Percentiles rank a stretch among this genome's conserved stretches.
These are phyloP conservation scores for Crocallis elinguaria DNA, from an alignment of 2,888 invertebrate species.

Conservation along the genomic window DNA sequence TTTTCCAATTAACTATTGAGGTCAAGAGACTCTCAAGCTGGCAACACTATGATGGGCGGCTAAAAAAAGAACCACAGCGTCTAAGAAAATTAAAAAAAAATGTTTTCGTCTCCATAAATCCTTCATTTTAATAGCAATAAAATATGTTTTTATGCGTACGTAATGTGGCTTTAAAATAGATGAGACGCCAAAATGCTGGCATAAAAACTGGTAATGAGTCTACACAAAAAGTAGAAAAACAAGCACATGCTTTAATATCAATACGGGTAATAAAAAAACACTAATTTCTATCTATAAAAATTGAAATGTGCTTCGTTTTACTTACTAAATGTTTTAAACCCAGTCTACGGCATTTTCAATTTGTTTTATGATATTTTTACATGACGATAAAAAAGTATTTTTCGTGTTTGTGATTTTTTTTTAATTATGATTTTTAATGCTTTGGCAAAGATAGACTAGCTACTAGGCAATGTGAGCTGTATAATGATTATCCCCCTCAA, in stretches of 20 bases:
- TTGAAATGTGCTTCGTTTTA: conserved; percentile 25
- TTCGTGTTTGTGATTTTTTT: conserved; percentile 26
- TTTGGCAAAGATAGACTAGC: conserved; percentile 29
- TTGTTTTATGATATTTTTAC: conserved; percentile 30
- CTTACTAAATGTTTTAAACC: conserved; percentile 43
- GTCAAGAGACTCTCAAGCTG: conserved; percentile 32
- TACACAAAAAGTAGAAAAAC: conserved; percentile 14
- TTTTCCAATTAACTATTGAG: conserved; percentile 41
- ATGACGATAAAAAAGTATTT: conserved; percentile 36
- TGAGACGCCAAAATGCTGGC: conserved; percentile 24
- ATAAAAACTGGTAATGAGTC: conserved; percentile 22
- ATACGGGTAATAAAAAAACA: conserved; percentile 4
- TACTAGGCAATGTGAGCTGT: conserved; percentile 43
- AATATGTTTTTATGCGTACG: conserved; percentile 23
- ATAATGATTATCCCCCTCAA: conserved; percentile 44
- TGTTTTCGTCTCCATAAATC: conserved; percentile 22
- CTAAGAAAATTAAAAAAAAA: conserved; percentile 13
- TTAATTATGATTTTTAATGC: conserved; percentile 31
- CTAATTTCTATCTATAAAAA: conserved; percentile 19
- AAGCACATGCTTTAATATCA: conserved; percentile 25
- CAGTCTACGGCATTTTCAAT: conserved; percentile 59
- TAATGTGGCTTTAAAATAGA: conserved; percentile 26
- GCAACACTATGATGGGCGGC: conserved; percentile 29
- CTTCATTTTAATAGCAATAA: conserved; percentile 29
- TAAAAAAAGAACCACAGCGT: conserved; percentile 30